These are phyloP conservation scores for Labeo calbasu DNA, from an alignment of 2,797 vertebrate species.

Conservation along the genomic window DNA sequence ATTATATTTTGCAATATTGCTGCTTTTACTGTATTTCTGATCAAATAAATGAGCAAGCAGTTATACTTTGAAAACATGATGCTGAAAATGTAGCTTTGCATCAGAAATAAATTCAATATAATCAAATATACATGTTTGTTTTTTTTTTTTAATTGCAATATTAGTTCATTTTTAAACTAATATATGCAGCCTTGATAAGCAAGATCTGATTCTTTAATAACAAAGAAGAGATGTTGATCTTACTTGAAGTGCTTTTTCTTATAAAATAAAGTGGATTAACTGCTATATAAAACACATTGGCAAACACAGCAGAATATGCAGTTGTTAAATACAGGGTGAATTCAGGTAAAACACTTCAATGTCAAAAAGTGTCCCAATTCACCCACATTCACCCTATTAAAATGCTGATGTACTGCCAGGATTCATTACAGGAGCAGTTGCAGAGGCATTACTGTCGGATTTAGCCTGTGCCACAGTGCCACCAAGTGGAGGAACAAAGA, in stretches of 20 bases:
- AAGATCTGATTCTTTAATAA: neutral
- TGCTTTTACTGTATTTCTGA: no score
- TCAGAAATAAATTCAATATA: neutral
- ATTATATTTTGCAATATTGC: no score
- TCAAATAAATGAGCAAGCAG: no score
- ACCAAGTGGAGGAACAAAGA: conserved; percentile 35
- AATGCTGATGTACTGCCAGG: neutral
- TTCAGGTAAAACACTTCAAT: neutral
- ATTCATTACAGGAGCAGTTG: neutral
- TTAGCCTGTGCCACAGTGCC: conserved; percentile 17
- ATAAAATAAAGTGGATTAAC: neutral
- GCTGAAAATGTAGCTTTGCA: no score
- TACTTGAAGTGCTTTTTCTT: no score
- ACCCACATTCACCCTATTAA: neutral
- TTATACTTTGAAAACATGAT: no score
- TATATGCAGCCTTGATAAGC: neutral
- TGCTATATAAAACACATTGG: neutral
- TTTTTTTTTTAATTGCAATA: neutral
- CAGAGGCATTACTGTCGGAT: no score
- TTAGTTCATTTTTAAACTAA: neutral
- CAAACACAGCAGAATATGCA: neutral
- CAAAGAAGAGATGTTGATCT: neutral
- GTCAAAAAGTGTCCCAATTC: neutral
- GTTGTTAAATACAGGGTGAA: neutral
- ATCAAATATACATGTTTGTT: neutral